Evolutionary conservation across 2,113 vertebrate genomes (phyloP).

Genomic region (Neolamprologus sp.): DNA sequence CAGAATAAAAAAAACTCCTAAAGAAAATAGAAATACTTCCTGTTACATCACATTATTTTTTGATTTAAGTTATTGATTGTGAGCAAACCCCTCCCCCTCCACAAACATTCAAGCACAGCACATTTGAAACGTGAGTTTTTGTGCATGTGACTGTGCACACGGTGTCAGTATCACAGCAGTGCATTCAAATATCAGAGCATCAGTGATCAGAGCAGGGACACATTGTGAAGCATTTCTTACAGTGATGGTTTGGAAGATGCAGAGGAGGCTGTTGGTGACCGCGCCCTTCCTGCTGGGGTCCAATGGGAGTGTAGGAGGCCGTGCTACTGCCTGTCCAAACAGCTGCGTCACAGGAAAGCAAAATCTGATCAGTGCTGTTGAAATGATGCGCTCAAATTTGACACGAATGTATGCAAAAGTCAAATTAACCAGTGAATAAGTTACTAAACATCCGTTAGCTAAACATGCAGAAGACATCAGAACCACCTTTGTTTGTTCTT

Average conservation of each 20-base stretch:
- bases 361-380: background rate
- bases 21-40: background rate
- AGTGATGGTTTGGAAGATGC: constrained; percentile 68
- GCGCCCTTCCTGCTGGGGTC: constrained; percentile 68
- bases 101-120: background rate
- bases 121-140: background rate
- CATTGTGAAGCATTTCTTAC: constrained; percentile 29
- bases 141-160: background rate
- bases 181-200: background rate
- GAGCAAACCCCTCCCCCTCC: background rate
- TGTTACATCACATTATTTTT: background rate
- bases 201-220: background rate
- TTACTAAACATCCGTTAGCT: background rate
- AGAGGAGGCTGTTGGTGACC: constrained; percentile 65
- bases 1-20: background rate
- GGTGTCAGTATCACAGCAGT: background rate
- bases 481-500: background rate
- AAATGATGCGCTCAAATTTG: background rate
- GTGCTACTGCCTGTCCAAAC: constrained; percentile 74
- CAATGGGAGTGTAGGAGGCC: constrained; percentile 67
- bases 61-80: background rate
- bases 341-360: constrained; percentile 32
- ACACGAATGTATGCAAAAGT: background rate
- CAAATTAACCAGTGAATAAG: background rate
- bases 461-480: background rate